Base-by-base conservation (phyloP, 2,888 invertebrate genomes). In the Cosmia trapezina region DNA sequence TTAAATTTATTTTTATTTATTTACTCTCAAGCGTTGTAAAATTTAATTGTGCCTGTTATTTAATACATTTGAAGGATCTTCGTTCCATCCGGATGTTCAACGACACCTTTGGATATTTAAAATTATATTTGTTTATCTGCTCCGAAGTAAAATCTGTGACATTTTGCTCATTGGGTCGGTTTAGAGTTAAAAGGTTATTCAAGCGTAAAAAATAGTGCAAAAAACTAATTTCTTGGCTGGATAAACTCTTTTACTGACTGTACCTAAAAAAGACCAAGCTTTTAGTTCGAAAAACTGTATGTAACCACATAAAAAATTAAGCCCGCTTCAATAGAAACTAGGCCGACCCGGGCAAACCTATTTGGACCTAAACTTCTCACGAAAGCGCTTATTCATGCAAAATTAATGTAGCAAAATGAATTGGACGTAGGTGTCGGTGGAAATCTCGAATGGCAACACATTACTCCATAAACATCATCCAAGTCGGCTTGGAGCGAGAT, bases 391-490 rank as follows among this genome's bases (percentile, higher is more conserved):
- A 80, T 81, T 84, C 83, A 86, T 83, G 73, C 70, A 84, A 80
- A 85, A 85, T 85, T 84, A 85, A 88, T 88, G 81, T 83, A 78
- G 63, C 76, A 79, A 83, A 77, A 78, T 85, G 80, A 77, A 77
- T 86, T 77, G 67, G 62, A 75, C 67, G 80, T 80, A 77, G 74
- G 80, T 83, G 80, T 83, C 33, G 74, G 83, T 78, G 67, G 76
- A 84, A 89, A 89, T 89, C 86, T 87, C 74, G 74, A 82, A 78
- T 83, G 79, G 85, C 83, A 88, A 85, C 88, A 88, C 87, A 90
- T 90, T 91, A 89, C 88, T 90, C 89, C 87, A 89, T 90, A 90
- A 89, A 89, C 89, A 90, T 91, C 90, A 88, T 85, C 86, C 83
- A 83, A 83, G 86, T 87, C 82, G 88, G 87, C 87, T 82, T 28